phyloP scores from a whole-genome alignment of 2,888 invertebrate species.

The Acleris laterana region DNA sequence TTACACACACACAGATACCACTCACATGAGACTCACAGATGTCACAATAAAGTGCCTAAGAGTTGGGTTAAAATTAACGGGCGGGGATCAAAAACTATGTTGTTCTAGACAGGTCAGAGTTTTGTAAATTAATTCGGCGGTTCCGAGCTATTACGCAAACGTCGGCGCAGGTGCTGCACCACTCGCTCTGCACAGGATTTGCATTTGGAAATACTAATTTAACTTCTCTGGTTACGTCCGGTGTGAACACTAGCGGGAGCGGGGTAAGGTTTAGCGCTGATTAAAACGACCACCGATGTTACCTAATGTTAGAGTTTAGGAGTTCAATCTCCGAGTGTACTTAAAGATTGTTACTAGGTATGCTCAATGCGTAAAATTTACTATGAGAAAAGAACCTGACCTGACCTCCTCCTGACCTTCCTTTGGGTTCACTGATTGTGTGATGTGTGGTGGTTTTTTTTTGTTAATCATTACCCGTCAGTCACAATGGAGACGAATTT shows the following conservation, averaged over 20 bases:
- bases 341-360: too few relatives aligned
- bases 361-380: too few relatives aligned
- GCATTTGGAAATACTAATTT: conserved; percentile 79
- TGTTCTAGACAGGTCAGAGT: conserved; percentile 72
- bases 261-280: not conserved
- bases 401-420: too few relatives aligned
- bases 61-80: conserved; percentile 45
- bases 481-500: not conserved
- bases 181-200: conserved; percentile 65
- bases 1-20: too few relatives aligned
- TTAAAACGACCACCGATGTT: too few relatives aligned
- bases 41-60: too few relatives aligned
- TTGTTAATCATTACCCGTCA: not conserved
- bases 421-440: too few relatives aligned
- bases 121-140: conserved; percentile 80
- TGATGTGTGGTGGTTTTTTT: too few relatives aligned
- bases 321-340: too few relatives aligned
- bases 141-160: conserved; percentile 79
- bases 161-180: conserved; percentile 77
- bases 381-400: too few relatives aligned
- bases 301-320: too few relatives aligned
- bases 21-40: too few relatives aligned
- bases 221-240: conserved; percentile 65
- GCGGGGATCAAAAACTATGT: conserved; percentile 71
- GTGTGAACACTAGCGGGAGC: conserved; percentile 17